These are phyloP conservation scores for Champsocephalus gunnari DNA, from an alignment of 2,797 vertebrate species.

Conservation along the genomic window DNA sequence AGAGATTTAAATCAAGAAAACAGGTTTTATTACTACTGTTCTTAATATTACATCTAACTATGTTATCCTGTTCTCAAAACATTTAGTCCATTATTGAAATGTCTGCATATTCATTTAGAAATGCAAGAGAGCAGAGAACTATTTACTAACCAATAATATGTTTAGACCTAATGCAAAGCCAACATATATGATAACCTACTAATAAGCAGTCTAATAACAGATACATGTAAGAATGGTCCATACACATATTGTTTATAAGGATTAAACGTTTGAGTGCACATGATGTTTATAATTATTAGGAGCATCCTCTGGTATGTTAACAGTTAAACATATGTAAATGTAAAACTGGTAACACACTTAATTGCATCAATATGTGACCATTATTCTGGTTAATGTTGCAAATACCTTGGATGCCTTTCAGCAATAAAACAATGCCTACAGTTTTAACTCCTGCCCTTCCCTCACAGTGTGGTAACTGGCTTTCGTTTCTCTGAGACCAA, in stretches of 20 bases:
- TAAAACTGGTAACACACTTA: slow-evolving; percentile 6
- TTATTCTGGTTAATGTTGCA: background rate
- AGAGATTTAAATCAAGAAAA: background rate
- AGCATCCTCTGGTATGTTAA: background rate
- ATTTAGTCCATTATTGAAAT: background rate
- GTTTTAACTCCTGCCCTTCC: slow-evolving; percentile 17
- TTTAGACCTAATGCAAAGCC: background rate
- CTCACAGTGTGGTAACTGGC: background rate
- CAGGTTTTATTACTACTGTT: background rate
- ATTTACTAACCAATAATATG: no score
- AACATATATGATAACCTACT: background rate
- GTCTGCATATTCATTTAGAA: no score
- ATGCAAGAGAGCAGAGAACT: no score
- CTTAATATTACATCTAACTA: background rate
- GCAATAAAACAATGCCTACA: background rate
- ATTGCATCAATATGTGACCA: slow-evolving; percentile 8
- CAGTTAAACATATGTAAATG: background rate
- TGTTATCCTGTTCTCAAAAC: background rate
- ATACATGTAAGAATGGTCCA: background rate
- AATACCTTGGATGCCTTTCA: background rate
- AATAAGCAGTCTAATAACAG: no score
- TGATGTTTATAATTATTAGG: background rate
- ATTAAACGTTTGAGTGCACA: background rate
- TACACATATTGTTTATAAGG: background rate
- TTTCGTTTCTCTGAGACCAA: slow-evolving; percentile 19